A percentile compares a stretch with the other conserved stretches of the same genome.
Conservation (phyloP, 2,797 vertebrate species). For the Tapera naevia region DNA sequence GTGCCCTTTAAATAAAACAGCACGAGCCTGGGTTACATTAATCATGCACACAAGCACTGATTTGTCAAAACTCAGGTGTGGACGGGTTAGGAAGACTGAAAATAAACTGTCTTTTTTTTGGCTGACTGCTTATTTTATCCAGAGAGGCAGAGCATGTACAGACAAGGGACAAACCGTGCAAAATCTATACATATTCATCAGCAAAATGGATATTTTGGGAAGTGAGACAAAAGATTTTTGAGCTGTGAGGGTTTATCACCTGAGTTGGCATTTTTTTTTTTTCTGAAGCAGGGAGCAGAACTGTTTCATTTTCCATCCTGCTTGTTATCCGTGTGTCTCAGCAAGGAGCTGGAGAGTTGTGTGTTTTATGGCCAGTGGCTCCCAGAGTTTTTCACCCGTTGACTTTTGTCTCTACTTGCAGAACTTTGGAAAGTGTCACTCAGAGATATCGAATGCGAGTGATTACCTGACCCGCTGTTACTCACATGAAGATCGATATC, state of each 20-base stretch:
- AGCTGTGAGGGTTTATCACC: not conserved
- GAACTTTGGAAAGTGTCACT: constrained; percentile 84
- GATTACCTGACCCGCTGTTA: constrained; percentile 84
- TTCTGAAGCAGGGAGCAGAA: not conserved
- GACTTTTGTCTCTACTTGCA: constrained; percentile 70
- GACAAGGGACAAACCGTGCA: not conserved
- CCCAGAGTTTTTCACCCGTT: constrained; percentile 8
- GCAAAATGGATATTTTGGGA: not conserved
- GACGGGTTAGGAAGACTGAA: not conserved
- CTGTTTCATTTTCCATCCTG: not conserved
- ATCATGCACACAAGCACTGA: not conserved
- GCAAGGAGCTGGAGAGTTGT: not conserved
- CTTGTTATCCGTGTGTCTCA: not conserved
- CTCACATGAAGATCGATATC: constrained; percentile 74
- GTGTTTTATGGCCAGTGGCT: not conserved
- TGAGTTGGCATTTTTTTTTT: not conserved
- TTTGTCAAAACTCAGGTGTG: not conserved
- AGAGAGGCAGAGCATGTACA: not conserved
- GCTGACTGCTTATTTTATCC: not conserved
- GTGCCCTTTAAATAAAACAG: not conserved
- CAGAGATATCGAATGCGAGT: constrained; percentile 83
- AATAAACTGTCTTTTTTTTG: not conserved
- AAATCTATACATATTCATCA: not conserved
- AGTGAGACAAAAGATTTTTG: not conserved
- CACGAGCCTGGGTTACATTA: not conserved